Evolutionary conservation across 2,888 invertebrate species (phyloP).

Genomic region (Anaspis maculata): DNA sequence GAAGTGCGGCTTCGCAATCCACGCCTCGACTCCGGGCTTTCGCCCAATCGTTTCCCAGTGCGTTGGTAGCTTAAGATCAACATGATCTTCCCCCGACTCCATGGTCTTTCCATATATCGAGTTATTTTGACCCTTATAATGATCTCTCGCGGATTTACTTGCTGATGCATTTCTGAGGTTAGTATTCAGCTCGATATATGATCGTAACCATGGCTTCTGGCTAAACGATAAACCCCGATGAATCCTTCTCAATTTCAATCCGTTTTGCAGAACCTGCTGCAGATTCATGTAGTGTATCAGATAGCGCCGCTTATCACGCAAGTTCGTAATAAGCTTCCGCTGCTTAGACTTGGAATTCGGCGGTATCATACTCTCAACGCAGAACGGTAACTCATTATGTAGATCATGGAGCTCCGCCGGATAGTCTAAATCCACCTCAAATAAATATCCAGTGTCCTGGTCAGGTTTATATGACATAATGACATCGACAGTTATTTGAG

Average conservation of each 20-base stretch:
- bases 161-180: background rate
- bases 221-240: background rate
- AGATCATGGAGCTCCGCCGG: constrained; percentile 22
- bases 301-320: constrained; percentile 1
- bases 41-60: constrained; percentile 4
- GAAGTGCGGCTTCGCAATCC: constrained; percentile 6
- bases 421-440: constrained; percentile 30
- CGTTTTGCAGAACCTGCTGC: background rate
- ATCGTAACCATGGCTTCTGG: background rate
- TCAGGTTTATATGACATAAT: constrained; percentile 1
- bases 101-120: constrained; percentile 8
- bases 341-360: constrained; percentile 8
- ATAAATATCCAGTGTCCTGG: constrained; percentile 20
- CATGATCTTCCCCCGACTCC: constrained; percentile 6
- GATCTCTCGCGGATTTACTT: constrained; percentile 1
- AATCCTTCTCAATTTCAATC: constrained; percentile 1
- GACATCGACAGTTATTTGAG: background rate
- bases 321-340: constrained; percentile 21
- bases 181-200: constrained; percentile 1
- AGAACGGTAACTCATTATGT: constrained; percentile 31
- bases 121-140: constrained; percentile 5
- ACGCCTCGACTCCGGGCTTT: constrained; percentile 1
- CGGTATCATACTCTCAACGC: no score
- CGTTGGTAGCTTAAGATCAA: constrained; percentile 1
- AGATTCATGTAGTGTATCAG: constrained; percentile 2